phyloP scores from a whole-genome alignment of 2,113 vertebrate genomes.

The Protomyctophum bolini region DNA sequence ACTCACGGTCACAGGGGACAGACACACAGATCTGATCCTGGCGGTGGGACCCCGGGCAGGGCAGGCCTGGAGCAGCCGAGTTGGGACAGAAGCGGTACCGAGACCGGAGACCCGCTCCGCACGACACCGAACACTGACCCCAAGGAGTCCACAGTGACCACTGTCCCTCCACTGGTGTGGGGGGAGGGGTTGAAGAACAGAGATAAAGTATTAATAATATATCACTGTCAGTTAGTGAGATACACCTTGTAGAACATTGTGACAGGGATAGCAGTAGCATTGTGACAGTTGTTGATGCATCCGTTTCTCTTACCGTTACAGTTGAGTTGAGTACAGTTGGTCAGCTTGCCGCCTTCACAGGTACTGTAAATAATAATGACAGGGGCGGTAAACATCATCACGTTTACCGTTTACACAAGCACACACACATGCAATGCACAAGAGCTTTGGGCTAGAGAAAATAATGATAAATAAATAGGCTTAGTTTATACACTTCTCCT shows the following conservation, averaged over 20 bases:
- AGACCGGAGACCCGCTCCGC: conserved; percentile 80
- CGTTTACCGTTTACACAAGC: not conserved
- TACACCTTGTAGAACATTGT: too few relatives aligned
- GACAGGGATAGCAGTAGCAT: not conserved
- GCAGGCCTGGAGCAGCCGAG: conserved; percentile 58
- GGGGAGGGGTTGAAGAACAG: not conserved
- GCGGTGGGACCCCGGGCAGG: conserved; percentile 62
- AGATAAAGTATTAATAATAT: not conserved
- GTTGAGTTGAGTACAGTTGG: conserved; percentile 77
- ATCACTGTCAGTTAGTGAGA: not conserved
- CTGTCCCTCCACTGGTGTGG: conserved; percentile 69
- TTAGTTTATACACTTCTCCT: too few relatives aligned
- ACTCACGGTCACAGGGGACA: conserved; percentile 76
- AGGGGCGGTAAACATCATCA: not conserved
- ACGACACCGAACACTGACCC: conserved; percentile 84
- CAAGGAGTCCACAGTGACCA: conserved; percentile 89
- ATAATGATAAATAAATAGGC: too few relatives aligned
- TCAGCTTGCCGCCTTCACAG: conserved; percentile 79
- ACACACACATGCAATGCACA: too few relatives aligned
- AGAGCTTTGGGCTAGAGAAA: not conserved
- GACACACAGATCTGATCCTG: conserved; percentile 77
- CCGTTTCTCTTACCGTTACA: conserved; percentile 77
- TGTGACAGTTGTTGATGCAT: not conserved
- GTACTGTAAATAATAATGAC: conserved; percentile 70
- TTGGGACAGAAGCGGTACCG: conserved; percentile 83